Evolutionary conservation across 2,113 vertebrate genomes (phyloP).

Genomic region (Pithys albifrons): DNA sequence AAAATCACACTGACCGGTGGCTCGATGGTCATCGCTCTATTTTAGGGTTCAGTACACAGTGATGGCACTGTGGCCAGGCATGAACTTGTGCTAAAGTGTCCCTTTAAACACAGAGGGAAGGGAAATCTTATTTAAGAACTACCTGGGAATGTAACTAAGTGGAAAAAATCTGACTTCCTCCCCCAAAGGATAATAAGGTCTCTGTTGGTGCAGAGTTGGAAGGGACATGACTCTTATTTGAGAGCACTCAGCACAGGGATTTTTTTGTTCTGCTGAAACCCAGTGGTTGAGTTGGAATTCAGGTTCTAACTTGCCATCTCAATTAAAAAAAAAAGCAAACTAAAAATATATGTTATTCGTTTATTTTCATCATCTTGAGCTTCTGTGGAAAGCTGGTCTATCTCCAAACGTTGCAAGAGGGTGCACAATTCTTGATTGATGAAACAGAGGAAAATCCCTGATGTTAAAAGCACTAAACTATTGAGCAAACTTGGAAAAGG

Average conservation of each 20-base stretch:
- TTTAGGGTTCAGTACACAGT: background rate
- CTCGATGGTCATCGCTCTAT: fast-evolving
- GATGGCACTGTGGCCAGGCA: background rate
- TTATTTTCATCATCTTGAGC: slow-evolving; percentile 31
- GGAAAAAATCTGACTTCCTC: slow-evolving; percentile 57
- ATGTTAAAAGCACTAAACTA: background rate
- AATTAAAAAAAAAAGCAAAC: background rate
- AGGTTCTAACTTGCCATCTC: slow-evolving; percentile 23
- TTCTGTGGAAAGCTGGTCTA: slow-evolving; percentile 39
- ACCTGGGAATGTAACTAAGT: slow-evolving; percentile 59
- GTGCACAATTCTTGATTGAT: background rate
- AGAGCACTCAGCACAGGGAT: slow-evolving; percentile 34
- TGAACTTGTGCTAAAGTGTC: background rate
- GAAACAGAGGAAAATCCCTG: slow-evolving; percentile 42
- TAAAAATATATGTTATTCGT: slow-evolving; percentile 31
- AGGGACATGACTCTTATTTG: slow-evolving; percentile 31
- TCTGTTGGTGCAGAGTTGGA: slow-evolving; percentile 32
- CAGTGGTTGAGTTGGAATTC: slow-evolving; percentile 56
- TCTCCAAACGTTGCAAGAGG: background rate
- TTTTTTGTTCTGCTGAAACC: slow-evolving; percentile 56
- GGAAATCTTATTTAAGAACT: slow-evolving; percentile 53
- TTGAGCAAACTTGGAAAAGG: background rate
- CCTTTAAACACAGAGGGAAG: slow-evolving; percentile 28
- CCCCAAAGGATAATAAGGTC: slow-evolving; percentile 48
- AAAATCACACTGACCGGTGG: fast-evolving